Evolutionary conservation across 2,797 vertebrate species (phyloP), one percentile per base, ranked within the genome.

Genomic region (Poecilia velifera): DNA sequence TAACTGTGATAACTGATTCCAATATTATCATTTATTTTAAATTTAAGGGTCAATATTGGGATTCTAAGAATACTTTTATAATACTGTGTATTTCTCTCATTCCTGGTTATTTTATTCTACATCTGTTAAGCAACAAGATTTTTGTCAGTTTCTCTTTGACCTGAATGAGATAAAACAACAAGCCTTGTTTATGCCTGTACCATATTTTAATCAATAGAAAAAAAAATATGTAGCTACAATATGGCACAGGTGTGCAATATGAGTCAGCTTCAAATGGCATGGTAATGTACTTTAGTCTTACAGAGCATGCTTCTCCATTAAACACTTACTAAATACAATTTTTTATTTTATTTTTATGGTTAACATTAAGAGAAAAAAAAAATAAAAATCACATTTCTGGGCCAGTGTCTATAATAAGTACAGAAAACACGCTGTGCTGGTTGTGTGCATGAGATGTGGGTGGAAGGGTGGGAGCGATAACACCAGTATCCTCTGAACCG

Each of bases 251-350:
- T 93, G 90, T 89, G 91, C 86, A 87, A 89, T 82, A 82, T 94
- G 88, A 91, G 86, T 92, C 76, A 77, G 73, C 83, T 85, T 87
- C 79, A 81, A 89, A 89, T 87, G 88, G 88, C 84, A 87, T 87
- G 84, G 88, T 86, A 81, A 87, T 86, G 83, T 90, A 84, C 91
- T 92, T 91, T 87, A 92, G 89, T 93, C 84, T 90, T 90, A 92
- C 87, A 93, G 92, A 94, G 93, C 94, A 95, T 95, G 94, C 94
- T 90, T 87, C 84, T 83, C 93, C 92, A 93, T 92, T 89, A 90
- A 94, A 93, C 93, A 95, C 86, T 92, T 89, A 93, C 93, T 95
- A 95, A 94, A 95, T 94, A 94, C 91, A 83, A 78, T 78, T 89
- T 88, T 84, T 89, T 31, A 31, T 31, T 31, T 31, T 31, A 31